Evolutionary conservation across 2,113 vertebrate genomes (phyloP), one percentile per base, ranked within the genome.

Genomic region (Oreotragus oreotragus): DNA sequence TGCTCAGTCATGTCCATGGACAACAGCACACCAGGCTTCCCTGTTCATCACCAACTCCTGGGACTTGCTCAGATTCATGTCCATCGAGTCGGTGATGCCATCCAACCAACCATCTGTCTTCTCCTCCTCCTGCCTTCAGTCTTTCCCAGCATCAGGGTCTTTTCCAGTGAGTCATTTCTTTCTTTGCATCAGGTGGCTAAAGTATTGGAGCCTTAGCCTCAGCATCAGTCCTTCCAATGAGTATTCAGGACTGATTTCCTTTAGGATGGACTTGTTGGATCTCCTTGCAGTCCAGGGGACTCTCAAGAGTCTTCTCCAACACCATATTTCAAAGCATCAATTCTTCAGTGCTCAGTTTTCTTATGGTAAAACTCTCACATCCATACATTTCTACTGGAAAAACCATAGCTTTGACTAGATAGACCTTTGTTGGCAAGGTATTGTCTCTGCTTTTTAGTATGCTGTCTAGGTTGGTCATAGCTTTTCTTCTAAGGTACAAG

Each of bases 281-380:
- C n/a, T 36, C n/a, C n/a, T 70, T 70, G 64, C n/a, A 36, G 64
- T 36, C 64, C 64, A 70, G 9, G 17, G 17, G 64, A 70, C n/a
- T 70, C 64, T 70, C 33, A 70, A 36, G n/a, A 36, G 64, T 36
- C n/a, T 66, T 66, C 64, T 70, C 64, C 64, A 70, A 21, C 17
- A 36, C 64, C 64, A 70, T 21, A 36, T 4, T 70, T 70, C 64
- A 36, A 70, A 70, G n/a, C n/a, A 21, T 70, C n/a, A 70, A 11
- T 70, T 70, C 4, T 70, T 36, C 0, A 0, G 9, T 0, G 0
- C 19, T 70, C 19, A 70, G 64, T 36, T 70, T 70, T 70, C 64
- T 36, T 36, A 21, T 23, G 19, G 64, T 36, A 36, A 36, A 70
- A 70, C n/a, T 36, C n/a, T 70, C 5, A 36, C 17, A 70, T 70